These are phyloP conservation scores for Phoebastria nigripes DNA, from an alignment of 2,797 vertebrate species.

Conservation along the genomic window DNA sequence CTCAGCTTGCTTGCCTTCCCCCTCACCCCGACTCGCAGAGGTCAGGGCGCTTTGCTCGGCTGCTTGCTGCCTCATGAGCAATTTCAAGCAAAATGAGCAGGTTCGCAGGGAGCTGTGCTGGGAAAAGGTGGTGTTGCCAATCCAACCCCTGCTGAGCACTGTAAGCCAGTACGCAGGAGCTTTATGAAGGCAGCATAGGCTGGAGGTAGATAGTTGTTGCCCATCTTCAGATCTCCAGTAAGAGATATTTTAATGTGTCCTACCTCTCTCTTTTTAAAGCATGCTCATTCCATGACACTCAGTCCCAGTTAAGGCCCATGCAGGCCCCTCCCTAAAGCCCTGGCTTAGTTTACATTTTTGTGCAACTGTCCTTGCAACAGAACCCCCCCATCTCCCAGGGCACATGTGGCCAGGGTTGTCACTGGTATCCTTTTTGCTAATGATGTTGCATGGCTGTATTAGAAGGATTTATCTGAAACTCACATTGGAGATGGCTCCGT, in stretches of 20 bases:
- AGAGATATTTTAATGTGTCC: background rate
- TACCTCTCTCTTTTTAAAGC: background rate
- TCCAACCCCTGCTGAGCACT: background rate
- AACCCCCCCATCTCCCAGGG: background rate
- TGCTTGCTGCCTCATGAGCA: background rate
- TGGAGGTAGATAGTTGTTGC: background rate
- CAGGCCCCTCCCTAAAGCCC: background rate
- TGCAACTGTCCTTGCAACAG: background rate
- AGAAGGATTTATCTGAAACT: background rate
- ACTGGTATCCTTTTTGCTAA: background rate
- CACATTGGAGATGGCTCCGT: background rate
- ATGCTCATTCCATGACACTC: background rate
- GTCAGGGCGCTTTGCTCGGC: accelerated
- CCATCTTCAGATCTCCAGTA: background rate
- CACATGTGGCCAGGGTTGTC: accelerated
- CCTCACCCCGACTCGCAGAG: background rate
- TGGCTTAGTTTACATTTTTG: background rate
- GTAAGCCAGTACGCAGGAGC: background rate
- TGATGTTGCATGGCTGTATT: background rate
- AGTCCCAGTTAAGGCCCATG: too few relatives aligned
- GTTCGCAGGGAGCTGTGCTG: background rate
- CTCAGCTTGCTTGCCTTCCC: background rate
- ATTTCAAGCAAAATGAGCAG: background rate
- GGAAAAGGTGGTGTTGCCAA: background rate
- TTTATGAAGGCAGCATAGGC: background rate